These are phyloP conservation scores for Polypedilum pembai DNA, from an alignment of 1,140 invertebrate genomes.

Conservation along the genomic window DNA sequence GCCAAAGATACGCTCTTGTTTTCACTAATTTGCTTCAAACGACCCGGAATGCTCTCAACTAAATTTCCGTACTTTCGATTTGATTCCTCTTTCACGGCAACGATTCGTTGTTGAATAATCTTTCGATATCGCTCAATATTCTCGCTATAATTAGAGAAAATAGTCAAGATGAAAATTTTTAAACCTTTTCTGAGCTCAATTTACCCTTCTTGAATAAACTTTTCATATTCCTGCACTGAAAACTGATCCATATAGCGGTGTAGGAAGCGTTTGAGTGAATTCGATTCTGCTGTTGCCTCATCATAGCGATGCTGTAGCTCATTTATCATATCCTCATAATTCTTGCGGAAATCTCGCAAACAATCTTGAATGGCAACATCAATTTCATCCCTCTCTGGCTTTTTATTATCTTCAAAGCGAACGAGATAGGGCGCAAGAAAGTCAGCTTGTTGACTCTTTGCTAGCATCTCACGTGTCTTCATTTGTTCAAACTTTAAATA, in stretches of 20 bases:
- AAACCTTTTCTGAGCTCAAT: constrained; percentile 1
- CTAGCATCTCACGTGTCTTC: constrained; percentile 37
- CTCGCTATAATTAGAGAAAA: not conserved
- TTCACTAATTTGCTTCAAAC: not conserved
- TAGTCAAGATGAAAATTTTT: not conserved
- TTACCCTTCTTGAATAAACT: constrained; percentile 38
- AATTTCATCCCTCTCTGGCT: constrained; percentile 40
- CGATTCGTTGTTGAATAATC: constrained; percentile 41
- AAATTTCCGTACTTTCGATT: constrained; percentile 41
- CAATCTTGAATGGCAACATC: constrained; percentile 45
- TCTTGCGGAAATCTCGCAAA: constrained; percentile 49
- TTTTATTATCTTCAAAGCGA: constrained; percentile 44
- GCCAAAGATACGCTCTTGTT: not conserved
- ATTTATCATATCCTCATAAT: constrained; percentile 47
- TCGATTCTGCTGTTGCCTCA: constrained; percentile 42
- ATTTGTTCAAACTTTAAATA: constrained; percentile 41
- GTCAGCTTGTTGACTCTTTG: constrained; percentile 44
- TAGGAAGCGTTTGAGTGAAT: constrained; percentile 38
- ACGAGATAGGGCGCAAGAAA: constrained; percentile 52
- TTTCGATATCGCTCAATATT: constrained; percentile 38
- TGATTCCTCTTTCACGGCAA: constrained; percentile 39
- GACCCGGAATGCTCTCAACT: constrained; percentile 35
- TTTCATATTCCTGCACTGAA: constrained; percentile 40
- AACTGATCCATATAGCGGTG: constrained; percentile 42
- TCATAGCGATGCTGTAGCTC: constrained; percentile 48